A percentile compares a stretch with the other conserved stretches of the same genome.
Evolutionary conservation across 2,113 vertebrate species (phyloP).

Genomic region (Cromileptes altivelis): DNA sequence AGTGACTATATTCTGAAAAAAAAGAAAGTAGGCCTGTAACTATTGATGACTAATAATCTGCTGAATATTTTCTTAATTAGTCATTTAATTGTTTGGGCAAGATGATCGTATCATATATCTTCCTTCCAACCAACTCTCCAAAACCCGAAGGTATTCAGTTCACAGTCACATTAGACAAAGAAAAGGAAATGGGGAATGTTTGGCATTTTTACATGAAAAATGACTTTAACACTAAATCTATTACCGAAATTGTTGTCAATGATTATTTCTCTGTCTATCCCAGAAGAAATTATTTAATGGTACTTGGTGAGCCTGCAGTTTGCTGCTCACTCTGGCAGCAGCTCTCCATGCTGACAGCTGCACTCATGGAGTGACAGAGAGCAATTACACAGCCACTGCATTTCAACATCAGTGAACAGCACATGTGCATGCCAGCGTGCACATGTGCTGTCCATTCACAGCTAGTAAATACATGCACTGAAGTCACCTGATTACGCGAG

Average conservation of each 20-base stretch:
- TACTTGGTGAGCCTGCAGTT: not conserved
- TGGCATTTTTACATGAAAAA: not conserved
- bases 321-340: not conserved
- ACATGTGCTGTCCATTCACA: not conserved
- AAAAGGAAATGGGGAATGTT: not conserved
- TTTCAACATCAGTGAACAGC: conserved; percentile 18
- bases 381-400: not conserved
- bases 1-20: too few relatives aligned
- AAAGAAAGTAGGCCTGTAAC: not conserved
- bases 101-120: not conserved
- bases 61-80: not conserved
- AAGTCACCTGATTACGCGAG: not conserved
- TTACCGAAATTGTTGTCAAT: not conserved
- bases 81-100: not conserved
- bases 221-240: not conserved
- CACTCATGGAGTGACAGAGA: not conserved
- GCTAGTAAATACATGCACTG: not conserved
- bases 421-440: conserved; percentile 1
- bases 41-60: not conserved
- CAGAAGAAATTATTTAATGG: not conserved
- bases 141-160: not conserved
- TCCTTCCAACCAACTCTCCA: too few relatives aligned
- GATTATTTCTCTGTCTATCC: not conserved
- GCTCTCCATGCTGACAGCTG: conserved; percentile 16
- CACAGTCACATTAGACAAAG: not conserved